These are phyloP conservation scores for Bolinopsis microptera DNA, from an alignment of 37 sponge, comb jelly and placozoan species.

Conservation along the genomic window DNA sequence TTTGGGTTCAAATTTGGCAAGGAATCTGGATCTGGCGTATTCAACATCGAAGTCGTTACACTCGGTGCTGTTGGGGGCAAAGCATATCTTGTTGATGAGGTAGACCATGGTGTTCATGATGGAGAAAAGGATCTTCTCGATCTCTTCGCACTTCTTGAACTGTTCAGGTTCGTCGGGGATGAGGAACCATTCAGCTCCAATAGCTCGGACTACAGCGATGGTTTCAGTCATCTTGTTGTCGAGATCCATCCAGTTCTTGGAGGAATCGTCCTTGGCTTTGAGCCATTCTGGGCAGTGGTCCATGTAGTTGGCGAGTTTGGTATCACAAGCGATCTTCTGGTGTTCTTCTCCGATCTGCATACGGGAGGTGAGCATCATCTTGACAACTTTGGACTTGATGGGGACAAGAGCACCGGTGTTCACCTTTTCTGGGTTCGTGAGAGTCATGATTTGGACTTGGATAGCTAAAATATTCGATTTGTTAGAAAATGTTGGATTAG, in stretches of 20 bases:
- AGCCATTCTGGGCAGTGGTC: conserved; percentile 15
- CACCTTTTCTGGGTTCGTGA: background rate
- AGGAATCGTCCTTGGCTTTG: background rate
- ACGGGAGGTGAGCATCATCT: conserved; percentile 44
- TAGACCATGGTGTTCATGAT: conserved; percentile 48
- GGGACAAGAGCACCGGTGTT: background rate
- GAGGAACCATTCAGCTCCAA: conserved; percentile 6
- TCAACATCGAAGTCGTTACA: background rate
- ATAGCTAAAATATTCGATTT: too few species aligned
- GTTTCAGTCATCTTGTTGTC: conserved; percentile 60
- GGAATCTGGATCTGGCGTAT: conserved; percentile 6
- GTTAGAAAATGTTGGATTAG: too few species aligned
- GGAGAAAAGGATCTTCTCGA: conserved; percentile 31
- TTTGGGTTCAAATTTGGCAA: background rate
- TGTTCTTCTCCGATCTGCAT: background rate
- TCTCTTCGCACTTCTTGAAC: background rate
- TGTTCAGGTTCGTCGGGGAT: conserved; percentile 3
- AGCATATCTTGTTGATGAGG: conserved; percentile 60
- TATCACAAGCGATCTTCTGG: background rate
- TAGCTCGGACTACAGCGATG: conserved; percentile 23
- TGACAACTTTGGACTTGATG: conserved; percentile 14
- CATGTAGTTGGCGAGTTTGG: conserved; percentile 28
- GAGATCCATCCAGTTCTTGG: conserved; percentile 55
- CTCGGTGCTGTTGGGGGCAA: conserved; percentile 38
- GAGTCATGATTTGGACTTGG: too few species aligned